A percentile compares a stretch with the other conserved stretches of the same genome.
Conservation (phyloP, 1,140 invertebrate genomes). For the Aphelenchoides besseyi region DNA sequence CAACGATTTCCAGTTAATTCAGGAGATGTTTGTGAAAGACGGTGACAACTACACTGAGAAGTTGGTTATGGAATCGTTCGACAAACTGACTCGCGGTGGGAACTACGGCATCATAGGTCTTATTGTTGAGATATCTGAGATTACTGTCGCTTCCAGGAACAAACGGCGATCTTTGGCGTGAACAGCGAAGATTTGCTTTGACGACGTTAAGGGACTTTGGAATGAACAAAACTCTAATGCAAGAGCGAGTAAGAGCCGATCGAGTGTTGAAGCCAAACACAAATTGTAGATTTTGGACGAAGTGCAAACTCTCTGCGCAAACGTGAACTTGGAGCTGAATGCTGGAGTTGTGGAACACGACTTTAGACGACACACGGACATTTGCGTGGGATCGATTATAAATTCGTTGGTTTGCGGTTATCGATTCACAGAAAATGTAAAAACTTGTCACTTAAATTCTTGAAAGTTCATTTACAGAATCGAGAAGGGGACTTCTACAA, state of each 20-base stretch:
- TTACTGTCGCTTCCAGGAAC: background rate
- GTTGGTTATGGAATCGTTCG: background rate
- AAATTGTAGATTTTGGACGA: slow-evolving; percentile 13
- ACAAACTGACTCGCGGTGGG: background rate
- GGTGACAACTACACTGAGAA: background rate
- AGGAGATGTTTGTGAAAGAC: slow-evolving; percentile 12
- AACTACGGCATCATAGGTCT: background rate
- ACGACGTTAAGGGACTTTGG: background rate
- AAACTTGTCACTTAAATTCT: background rate
- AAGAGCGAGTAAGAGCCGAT: slow-evolving; percentile 13
- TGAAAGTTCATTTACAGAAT: background rate
- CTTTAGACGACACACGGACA: background rate
- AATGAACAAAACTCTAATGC: background rate
- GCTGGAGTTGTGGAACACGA: background rate
- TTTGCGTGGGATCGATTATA: background rate
- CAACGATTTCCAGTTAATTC: background rate
- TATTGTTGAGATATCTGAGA: background rate
- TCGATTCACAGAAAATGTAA: background rate
- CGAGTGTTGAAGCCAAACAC: background rate
- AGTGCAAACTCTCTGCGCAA: background rate
- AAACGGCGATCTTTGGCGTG: background rate
- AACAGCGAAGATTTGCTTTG: slow-evolving; percentile 3
- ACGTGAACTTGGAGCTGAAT: background rate
- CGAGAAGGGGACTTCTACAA: background rate
- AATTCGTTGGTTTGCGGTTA: slow-evolving; percentile 12